These are phyloP conservation scores for Myodes glareolus DNA, from an alignment of 2,113 vertebrate genomes.

Conservation along the genomic window DNA sequence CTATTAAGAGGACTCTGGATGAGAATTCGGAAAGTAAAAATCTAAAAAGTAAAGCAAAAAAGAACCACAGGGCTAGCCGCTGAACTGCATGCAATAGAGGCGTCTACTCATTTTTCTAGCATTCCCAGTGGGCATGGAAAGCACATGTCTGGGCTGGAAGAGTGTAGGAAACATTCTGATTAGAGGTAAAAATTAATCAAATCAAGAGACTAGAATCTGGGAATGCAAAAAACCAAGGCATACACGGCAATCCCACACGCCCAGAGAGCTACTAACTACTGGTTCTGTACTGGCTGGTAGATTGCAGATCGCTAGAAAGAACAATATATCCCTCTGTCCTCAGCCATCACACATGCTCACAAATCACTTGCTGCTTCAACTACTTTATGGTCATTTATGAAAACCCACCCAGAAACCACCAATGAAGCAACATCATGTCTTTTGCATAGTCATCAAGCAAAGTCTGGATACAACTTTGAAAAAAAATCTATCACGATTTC, in stretches of 20 bases:
- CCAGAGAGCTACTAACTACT: not conserved
- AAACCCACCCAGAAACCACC: slow-evolving; percentile 42
- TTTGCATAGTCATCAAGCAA: slow-evolving; percentile 28
- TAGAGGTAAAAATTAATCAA: not conserved
- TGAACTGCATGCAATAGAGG: not conserved
- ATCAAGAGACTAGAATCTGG: not conserved
- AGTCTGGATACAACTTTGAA: slow-evolving; percentile 37
- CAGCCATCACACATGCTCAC: not conserved
- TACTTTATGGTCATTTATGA: slow-evolving; percentile 47
- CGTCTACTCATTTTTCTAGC: not conserved
- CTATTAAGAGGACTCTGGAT: not conserved
- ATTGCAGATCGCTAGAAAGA: not conserved
- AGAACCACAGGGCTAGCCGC: not conserved
- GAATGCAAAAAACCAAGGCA: not conserved
- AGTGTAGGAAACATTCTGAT: not conserved
- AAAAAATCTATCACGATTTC: slow-evolving; percentile 37
- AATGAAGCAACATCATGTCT: not conserved
- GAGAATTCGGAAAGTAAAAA: slow-evolving; percentile 28
- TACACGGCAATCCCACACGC: not conserved
- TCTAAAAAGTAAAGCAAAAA: not conserved
- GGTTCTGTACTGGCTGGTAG: not conserved
- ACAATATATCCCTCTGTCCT: not conserved
- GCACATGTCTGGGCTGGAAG: not conserved
- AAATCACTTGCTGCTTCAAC: slow-evolving; percentile 41
- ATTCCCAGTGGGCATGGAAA: not conserved